Percentiles rank a stretch among this genome's conserved stretches.
Evolutionary conservation across 2,888 invertebrate species (phyloP).

Genomic region (Netelia melanura): DNA sequence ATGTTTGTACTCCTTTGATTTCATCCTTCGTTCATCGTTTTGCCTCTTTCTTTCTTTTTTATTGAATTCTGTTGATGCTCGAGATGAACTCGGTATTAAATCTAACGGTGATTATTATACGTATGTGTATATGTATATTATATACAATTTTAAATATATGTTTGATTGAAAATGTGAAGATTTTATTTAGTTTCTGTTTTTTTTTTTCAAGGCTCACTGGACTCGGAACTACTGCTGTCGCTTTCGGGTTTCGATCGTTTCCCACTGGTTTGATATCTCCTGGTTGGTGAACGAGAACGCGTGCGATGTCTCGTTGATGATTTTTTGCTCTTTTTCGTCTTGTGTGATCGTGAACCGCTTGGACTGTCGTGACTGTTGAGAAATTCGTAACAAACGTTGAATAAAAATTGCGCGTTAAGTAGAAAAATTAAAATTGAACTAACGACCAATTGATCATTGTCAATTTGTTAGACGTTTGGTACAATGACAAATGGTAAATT

Average conservation of each 20-base stretch:
- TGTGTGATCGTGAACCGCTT: constrained; percentile 80
- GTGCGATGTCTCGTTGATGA: constrained; percentile 80
- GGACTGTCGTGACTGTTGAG: constrained; percentile 79
- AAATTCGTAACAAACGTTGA: background rate
- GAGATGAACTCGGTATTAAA: constrained; percentile 71
- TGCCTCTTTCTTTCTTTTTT: constrained; percentile 35
- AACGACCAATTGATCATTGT: background rate
- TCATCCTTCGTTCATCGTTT: constrained; percentile 6
- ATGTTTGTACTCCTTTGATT: constrained; percentile 25
- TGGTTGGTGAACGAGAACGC: constrained; percentile 80
- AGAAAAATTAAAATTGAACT: background rate
- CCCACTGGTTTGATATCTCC: constrained; percentile 76
- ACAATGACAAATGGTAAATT: background rate
- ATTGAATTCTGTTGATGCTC: constrained; percentile 24
- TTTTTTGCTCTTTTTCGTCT: constrained; percentile 82
- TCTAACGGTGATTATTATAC: constrained; percentile 61
- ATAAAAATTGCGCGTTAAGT: background rate
- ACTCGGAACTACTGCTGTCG: constrained; percentile 80
- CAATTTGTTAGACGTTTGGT: constrained; percentile 2
- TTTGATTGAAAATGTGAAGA: constrained; percentile 5
- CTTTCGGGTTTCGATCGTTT: constrained; percentile 77
- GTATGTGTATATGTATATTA: constrained; percentile 61
- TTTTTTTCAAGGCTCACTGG: constrained; percentile 76
- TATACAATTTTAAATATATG: constrained; percentile 70
- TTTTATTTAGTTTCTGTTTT: constrained; percentile 41